Base-by-base conservation (phyloP, 2,888 invertebrate species). In the Apantesis nais region DNA sequence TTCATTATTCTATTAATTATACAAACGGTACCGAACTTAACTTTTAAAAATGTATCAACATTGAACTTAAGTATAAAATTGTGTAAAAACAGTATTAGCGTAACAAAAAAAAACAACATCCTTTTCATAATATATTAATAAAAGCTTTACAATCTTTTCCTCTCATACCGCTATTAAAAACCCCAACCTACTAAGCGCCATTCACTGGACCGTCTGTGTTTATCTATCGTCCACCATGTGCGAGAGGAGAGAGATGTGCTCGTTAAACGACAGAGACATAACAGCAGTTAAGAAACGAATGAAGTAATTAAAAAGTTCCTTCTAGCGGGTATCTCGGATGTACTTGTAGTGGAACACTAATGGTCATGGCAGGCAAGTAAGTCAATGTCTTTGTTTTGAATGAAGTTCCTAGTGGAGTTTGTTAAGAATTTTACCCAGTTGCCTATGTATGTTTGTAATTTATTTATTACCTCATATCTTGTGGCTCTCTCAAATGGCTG, bases 251-350 rank as follows among this genome's bases (percentile, higher is more conserved):
- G 61, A 12, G 25, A 16, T 39, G 60, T 37, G 25, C n/a, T 62
- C 29, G 31, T 52, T 62, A 60, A 61, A 62, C 55, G 37, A 62
- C 60, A 58, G 63, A 76, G 67, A 74, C 71, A 73, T 76, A 67
- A 74, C 76, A 73, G 68, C 74, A 69, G 69, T 70, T 70, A 69
- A 70, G 71, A 77, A 74, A 73, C 81, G 83, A 84, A 86, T 86
- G 80, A 78, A 84, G 88, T 82, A 83, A 89, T 89, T 87, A 86
- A 88, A 86, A 84, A 83, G 78, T 85, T 82, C 78, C 80, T 84
- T 83, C 77, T 74, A 62, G 68, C 78, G 76, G 79, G 80, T 82
- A 83, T 82, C 82, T 73, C 75, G 55, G 65, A 71, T 67, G 61
- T 41, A 67, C 63, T 73, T 68, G 73, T 74, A 74, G 79, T 75